A percentile compares a stretch with the other conserved stretches of the same genome.
These are phyloP conservation scores for Carabus problematicus DNA, from an alignment of 2,888 invertebrate genomes.

Conservation along the genomic window DNA sequence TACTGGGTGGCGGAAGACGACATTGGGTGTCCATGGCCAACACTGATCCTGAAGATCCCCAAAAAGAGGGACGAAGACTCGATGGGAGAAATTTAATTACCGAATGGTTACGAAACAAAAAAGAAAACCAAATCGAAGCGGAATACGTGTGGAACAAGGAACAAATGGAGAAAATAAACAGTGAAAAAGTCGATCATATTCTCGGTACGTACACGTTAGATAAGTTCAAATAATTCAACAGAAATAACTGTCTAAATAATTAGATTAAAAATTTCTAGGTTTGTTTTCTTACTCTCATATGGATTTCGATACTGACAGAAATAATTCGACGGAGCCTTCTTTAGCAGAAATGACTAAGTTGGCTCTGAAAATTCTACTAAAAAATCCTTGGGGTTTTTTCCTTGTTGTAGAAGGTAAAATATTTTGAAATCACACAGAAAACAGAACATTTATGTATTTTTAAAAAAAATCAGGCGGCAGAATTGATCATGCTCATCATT, in stretches of 20 bases:
- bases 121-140: slow-evolving; percentile 55
- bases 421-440: not conserved
- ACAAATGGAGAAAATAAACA: slow-evolving; percentile 58
- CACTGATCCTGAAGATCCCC: slow-evolving; percentile 49
- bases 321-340: slow-evolving; percentile 60
- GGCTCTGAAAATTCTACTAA: slow-evolving; percentile 63
- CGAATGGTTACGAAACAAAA: slow-evolving; percentile 61
- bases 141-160: slow-evolving; percentile 57
- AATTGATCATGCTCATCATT: slow-evolving; percentile 71
- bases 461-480: slow-evolving; percentile 60
- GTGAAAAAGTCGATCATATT: slow-evolving; percentile 59
- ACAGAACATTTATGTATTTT: slow-evolving; percentile 20
- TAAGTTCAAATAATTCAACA: not conserved
- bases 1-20: slow-evolving; percentile 69
- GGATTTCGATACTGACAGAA: slow-evolving; percentile 63
- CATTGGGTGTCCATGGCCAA: slow-evolving; percentile 57
- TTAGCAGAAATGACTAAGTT: slow-evolving; percentile 67
- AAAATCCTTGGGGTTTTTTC: slow-evolving; percentile 61
- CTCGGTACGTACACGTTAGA: slow-evolving; percentile 55
- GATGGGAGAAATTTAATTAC: slow-evolving; percentile 66
- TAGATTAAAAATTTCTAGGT: slow-evolving; percentile 46
- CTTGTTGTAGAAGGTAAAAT: slow-evolving; percentile 62
- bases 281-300: slow-evolving; percentile 66
- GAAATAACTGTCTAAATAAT: not conserved
- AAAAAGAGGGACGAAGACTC: slow-evolving; percentile 58